Evolutionary conservation across 2,888 invertebrate genomes (phyloP).

Genomic region (Xestia ashworthii): DNA sequence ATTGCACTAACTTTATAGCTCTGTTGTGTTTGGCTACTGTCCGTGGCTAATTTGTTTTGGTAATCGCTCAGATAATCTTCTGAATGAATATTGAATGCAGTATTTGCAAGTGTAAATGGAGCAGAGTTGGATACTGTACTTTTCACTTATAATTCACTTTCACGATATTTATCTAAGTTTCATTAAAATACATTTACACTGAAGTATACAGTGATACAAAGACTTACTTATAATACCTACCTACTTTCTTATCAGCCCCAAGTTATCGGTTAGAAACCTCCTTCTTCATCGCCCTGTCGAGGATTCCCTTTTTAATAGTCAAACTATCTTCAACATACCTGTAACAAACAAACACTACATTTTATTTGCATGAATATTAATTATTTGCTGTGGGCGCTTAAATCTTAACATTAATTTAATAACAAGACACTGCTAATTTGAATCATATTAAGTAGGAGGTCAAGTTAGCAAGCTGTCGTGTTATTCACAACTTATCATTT

Average conservation of each 20-base stretch:
- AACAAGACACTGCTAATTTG: constrained; percentile 2
- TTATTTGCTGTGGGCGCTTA: background rate
- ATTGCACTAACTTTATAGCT: constrained; percentile 27
- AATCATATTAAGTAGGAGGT: background rate
- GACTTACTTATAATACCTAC: background rate
- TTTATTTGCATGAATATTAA: background rate
- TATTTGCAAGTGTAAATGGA: constrained; percentile 19
- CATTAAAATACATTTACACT: background rate
- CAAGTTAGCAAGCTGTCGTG: constrained; percentile 21
- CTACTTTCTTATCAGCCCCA: background rate
- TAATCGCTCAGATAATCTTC: constrained; percentile 39
- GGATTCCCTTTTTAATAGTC: background rate
- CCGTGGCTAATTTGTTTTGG: constrained; percentile 54
- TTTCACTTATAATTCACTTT: background rate
- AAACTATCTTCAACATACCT: constrained; percentile 29
- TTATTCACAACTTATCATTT: constrained; percentile 11
- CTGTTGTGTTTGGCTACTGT: constrained; percentile 40
- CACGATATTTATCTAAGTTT: background rate
- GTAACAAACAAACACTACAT: constrained; percentile 34
- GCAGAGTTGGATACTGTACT: constrained; percentile 1
- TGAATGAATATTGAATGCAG: constrained; percentile 29
- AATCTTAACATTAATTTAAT: background rate
- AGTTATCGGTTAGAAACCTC: background rate
- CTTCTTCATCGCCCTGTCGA: background rate
- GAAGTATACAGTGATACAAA: background rate